Percentiles rank a stretch among this genome's conserved stretches.
These are phyloP conservation scores for Rissa tridactyla DNA, from an alignment of 2,113 vertebrate genomes.

Conservation along the genomic window DNA sequence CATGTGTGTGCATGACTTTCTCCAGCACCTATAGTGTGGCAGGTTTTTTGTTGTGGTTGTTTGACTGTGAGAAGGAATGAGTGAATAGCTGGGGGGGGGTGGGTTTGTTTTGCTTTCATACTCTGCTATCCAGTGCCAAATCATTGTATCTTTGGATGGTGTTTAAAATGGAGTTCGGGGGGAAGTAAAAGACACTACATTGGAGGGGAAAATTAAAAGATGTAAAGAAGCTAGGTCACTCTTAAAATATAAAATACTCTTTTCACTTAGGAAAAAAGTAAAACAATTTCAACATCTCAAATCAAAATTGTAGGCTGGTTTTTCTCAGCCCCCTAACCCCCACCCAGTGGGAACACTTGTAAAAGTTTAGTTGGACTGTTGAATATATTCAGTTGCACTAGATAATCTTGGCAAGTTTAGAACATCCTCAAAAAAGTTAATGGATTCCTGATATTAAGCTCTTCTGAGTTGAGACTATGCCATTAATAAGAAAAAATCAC, in stretches of 20 bases:
- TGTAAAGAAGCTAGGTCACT: not conserved
- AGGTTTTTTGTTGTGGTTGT: not conserved
- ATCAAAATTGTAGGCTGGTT: not conserved
- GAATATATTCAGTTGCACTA: not conserved
- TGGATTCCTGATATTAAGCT: not conserved
- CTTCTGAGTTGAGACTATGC: not conserved
- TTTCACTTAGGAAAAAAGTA: not conserved
- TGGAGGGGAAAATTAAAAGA: not conserved
- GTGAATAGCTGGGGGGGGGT: not conserved
- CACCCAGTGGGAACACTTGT: not conserved
- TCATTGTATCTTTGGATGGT: not conserved
- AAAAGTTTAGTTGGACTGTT: not conserved
- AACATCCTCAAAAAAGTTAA: not conserved
- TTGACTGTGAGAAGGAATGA: not conserved
- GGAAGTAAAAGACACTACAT: not conserved
- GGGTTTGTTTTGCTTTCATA: not conserved
- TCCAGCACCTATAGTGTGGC: accelerated
- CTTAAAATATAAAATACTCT: not conserved
- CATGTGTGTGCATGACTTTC: not conserved
- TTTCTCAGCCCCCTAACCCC: not conserved
- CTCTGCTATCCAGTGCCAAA: not conserved
- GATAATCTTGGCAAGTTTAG: not conserved
- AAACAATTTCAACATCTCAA: not conserved
- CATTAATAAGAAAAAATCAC: not conserved
- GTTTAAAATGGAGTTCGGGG: not conserved